Evolutionary conservation across 2,113 vertebrate species (phyloP).

Genomic region (Cephalopterus ornatus): DNA sequence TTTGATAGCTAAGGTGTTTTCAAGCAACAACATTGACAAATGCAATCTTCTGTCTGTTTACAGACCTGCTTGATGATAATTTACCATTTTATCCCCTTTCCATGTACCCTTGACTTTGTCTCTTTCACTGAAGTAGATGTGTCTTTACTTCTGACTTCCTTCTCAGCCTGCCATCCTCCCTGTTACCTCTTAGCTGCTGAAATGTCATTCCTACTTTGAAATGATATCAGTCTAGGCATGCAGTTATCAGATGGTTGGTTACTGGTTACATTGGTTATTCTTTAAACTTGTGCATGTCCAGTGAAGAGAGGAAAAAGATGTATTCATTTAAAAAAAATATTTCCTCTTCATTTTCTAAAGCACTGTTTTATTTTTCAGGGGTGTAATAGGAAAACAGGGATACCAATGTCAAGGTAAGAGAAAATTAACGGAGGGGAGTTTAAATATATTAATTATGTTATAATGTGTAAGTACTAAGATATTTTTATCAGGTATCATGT

Average conservation of each 20-base stretch:
- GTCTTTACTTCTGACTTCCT: not conserved
- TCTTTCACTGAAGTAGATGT: not conserved
- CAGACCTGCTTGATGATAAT: not conserved
- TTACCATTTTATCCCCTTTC: not conserved
- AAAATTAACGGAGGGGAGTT: not conserved
- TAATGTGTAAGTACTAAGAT: not conserved
- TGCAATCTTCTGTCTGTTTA: not conserved
- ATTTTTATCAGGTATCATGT: not conserved
- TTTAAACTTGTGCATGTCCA: not conserved
- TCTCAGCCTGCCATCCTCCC: not conserved
- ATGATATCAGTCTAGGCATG: not conserved
- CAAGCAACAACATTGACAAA: not conserved
- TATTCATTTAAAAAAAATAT: not conserved
- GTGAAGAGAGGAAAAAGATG: not conserved
- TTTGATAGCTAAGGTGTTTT: not conserved
- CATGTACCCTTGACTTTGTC: not conserved
- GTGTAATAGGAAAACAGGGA: conserved; percentile 98
- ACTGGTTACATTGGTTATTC: too few relatives aligned
- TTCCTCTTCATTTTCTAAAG: conserved; percentile 13
- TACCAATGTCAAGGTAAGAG: conserved; percentile 99
- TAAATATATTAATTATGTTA: not conserved
- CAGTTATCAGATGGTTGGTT: not conserved
- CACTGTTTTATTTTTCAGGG: conserved; percentile 81
- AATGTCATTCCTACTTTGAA: not conserved
- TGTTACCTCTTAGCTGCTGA: not conserved